Evolutionary conservation across 2,113 vertebrate genomes (phyloP).

Genomic region (Porphyrio hochstetteri): DNA sequence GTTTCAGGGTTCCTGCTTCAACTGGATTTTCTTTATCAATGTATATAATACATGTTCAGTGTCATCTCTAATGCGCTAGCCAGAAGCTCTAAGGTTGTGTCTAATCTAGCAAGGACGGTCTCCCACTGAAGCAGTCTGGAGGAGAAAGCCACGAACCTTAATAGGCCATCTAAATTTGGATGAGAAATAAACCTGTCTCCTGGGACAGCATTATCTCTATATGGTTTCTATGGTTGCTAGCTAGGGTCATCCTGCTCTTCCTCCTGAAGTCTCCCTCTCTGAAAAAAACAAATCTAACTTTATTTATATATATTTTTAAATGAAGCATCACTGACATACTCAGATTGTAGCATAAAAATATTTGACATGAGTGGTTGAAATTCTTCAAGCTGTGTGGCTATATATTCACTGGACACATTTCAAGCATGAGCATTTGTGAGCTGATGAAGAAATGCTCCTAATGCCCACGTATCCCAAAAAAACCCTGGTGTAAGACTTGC

Average conservation of each 20-base stretch:
- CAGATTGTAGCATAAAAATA: not conserved
- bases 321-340: not conserved
- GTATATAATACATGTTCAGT: not conserved
- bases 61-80: not conserved
- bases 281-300: not conserved
- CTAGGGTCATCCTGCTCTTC: not conserved
- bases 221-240: not conserved
- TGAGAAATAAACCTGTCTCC: not conserved
- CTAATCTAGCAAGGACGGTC: not conserved
- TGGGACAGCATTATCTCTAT: not conserved
- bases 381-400: not conserved
- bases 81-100: not conserved
- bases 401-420: not conserved
- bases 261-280: not conserved
- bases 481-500: not conserved
- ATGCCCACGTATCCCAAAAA: fast-evolving
- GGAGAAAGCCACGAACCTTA: not conserved
- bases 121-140: not conserved
- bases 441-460: not conserved
- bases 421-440: not conserved
- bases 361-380: not conserved
- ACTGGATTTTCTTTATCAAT: not conserved
- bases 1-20: constrained; percentile 8
- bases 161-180: not conserved
- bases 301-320: not conserved